These are phyloP conservation scores for Andrena trimmerana DNA, from an alignment of 2,888 invertebrate species.

Conservation along the genomic window DNA sequence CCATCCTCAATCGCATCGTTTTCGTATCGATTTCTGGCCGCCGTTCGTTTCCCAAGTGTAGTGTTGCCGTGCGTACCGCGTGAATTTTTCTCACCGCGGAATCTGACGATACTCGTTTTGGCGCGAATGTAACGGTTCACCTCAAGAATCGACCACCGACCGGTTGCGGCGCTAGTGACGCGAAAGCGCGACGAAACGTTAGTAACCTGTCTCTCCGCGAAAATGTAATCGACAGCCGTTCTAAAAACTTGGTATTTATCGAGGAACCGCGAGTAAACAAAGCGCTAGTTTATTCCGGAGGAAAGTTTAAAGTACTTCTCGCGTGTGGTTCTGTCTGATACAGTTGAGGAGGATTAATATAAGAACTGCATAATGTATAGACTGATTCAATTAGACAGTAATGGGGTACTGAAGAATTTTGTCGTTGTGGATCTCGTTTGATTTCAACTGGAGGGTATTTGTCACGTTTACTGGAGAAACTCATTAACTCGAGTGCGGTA, in stretches of 20 bases:
- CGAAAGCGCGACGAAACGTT: too few species aligned
- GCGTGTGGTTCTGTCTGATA: not conserved
- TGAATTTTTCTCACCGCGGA: not conserved
- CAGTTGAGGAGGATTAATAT: not conserved
- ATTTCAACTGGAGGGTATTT: not conserved
- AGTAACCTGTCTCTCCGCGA: not conserved
- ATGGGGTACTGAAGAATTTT: not conserved
- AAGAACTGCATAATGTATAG: not conserved
- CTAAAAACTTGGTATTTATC: not conserved
- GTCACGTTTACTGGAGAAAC: not conserved
- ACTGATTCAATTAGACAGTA: not conserved
- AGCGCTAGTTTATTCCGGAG: not conserved
- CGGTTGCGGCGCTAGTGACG: not conserved
- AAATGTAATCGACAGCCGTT: slow-evolving; percentile 8
- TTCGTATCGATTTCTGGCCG: not conserved
- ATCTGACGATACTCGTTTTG: slow-evolving; percentile 27
- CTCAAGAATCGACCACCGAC: slow-evolving; percentile 1
- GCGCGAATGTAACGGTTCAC: slow-evolving; percentile 35
- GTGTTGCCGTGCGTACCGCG: not conserved
- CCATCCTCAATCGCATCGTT: not conserved
- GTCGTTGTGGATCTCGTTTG: not conserved
- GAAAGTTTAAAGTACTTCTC: not conserved
- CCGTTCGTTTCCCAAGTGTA: not conserved
- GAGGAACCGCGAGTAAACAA: not conserved
- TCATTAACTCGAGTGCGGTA: slow-evolving; percentile 17